These are phyloP conservation scores for Numenius phaeopus DNA, from an alignment of 2,797 vertebrate genomes.

Conservation along the genomic window DNA sequence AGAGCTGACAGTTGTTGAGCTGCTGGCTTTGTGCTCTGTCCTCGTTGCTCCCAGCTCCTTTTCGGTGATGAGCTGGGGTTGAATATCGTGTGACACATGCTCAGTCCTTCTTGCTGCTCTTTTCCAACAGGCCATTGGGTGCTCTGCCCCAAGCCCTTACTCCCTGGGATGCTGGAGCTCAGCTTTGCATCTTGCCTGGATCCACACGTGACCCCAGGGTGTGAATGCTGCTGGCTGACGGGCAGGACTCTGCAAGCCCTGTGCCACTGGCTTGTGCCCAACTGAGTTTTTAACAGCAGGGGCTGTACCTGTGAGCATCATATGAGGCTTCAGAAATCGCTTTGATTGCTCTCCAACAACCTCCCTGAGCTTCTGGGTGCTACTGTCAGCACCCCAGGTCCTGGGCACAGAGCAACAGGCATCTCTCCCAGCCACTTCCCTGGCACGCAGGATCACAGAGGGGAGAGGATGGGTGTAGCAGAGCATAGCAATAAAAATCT, in stretches of 20 bases:
- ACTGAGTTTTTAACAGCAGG: not conserved
- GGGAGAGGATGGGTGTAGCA: not conserved
- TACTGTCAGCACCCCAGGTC: not conserved
- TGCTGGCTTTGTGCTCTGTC: constrained; percentile 46
- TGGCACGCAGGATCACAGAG: not conserved
- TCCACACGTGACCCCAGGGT: rapidly evolving
- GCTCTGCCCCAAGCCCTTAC: not conserved
- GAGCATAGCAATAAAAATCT: not conserved
- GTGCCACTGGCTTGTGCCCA: not conserved
- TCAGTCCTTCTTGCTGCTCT: not conserved
- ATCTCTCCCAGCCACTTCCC: not conserved
- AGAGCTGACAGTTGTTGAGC: constrained; percentile 45
- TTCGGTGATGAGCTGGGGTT: constrained; percentile 12
- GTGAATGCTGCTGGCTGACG: not conserved
- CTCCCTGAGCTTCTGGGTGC: not conserved
- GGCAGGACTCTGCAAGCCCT: not conserved
- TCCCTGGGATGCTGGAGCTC: not conserved
- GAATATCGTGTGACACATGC: not conserved
- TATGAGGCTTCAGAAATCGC: not conserved
- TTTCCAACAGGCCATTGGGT: not conserved
- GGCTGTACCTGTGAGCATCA: not conserved
- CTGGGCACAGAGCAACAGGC: not conserved
- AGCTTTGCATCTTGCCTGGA: not conserved
- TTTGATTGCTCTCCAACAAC: not conserved
- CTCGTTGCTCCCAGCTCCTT: not conserved